A percentile compares a stretch with the other conserved stretches of the same genome.
Evolutionary conservation across 2,797 vertebrate species (phyloP).

Genomic region (Falco cherrug): DNA sequence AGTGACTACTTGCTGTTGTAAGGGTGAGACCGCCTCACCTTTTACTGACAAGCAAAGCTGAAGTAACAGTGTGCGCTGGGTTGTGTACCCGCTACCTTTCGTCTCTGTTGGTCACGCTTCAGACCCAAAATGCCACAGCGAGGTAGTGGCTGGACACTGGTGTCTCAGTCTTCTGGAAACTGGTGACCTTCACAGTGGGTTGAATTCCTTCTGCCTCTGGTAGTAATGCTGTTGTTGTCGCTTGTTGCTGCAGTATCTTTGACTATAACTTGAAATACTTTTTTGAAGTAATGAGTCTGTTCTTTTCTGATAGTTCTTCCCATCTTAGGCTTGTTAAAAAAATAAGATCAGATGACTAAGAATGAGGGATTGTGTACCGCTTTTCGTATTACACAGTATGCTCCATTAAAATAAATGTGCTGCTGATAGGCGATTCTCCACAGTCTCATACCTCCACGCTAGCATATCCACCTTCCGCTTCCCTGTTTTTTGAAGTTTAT

Average conservation of each 20-base stretch:
- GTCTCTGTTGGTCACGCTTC: background rate
- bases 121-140: background rate
- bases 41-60: background rate
- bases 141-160: fast-evolving
- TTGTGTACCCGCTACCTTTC: background rate
- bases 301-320: background rate
- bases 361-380: background rate
- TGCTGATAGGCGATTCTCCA: background rate
- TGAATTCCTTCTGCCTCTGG: background rate
- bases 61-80: background rate
- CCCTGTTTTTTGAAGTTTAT: background rate
- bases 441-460: background rate
- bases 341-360: background rate
- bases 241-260: background rate
- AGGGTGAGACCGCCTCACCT: background rate
- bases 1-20: background rate
- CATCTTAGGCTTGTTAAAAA: background rate
- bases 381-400: background rate
- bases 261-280: background rate
- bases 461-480: background rate
- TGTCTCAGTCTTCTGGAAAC: background rate
- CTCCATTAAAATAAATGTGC: background rate
- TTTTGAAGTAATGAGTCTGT: background rate
- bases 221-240: background rate
- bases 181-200: background rate